Conservation (phyloP, 2,888 invertebrate genomes). For the Tenthredo mesomela region DNA sequence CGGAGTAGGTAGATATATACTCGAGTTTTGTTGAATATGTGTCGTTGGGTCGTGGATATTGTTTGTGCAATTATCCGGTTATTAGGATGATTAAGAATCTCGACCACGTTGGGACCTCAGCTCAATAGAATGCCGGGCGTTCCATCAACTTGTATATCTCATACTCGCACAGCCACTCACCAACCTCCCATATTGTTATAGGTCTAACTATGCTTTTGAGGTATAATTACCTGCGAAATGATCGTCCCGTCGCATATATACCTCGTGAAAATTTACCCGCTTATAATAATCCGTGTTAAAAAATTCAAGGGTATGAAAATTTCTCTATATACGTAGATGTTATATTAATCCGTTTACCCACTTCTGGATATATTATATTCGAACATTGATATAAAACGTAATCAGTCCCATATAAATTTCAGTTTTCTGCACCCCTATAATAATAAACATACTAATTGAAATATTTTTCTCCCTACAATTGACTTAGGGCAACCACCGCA, state of each 20-base stretch:
- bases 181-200: conserved; percentile 6
- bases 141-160: conserved; percentile 39
- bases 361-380: too few relatives aligned
- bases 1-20: background rate
- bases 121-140: conserved; percentile 70
- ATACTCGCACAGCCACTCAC: conserved; percentile 6
- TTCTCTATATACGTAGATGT: too few relatives aligned
- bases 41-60: conserved; percentile 50
- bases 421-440: too few relatives aligned
- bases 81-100: conserved; percentile 71
- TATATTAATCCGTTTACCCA: too few relatives aligned
- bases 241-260: background rate
- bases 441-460: conserved; percentile 19
- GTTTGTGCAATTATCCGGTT: conserved; percentile 66
- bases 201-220: conserved; percentile 42
- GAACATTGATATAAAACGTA: too few relatives aligned
- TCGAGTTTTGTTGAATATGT: background rate
- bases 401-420: background rate
- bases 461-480: conserved; percentile 53
- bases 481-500: conserved; percentile 80
- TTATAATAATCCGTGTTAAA: background rate
- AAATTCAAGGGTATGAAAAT: background rate
- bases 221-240: background rate
- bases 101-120: conserved; percentile 61
- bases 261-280: background rate